These are phyloP conservation scores for Rotaria socialis DNA, from an alignment of 2,888 invertebrate genomes.

Conservation along the genomic window DNA sequence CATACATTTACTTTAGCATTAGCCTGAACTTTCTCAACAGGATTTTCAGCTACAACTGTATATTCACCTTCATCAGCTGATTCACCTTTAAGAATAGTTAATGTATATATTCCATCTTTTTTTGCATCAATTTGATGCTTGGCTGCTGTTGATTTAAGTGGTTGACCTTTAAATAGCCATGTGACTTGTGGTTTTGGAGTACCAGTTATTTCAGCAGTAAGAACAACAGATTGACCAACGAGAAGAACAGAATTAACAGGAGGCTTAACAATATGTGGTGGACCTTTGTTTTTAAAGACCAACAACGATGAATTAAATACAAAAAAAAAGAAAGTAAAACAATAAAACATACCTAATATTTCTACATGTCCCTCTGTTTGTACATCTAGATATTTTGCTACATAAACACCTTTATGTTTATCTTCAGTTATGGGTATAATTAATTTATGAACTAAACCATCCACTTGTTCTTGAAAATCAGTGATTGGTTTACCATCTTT, in stretches of 20 bases:
- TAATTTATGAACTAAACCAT: constrained; percentile 42
- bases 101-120: constrained; percentile 28
- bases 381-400: constrained; percentile 35
- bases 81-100: constrained; percentile 39
- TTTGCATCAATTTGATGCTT: constrained; percentile 19
- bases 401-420: constrained; percentile 38
- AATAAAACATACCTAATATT: background rate
- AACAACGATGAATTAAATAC: background rate
- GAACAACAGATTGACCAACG: constrained; percentile 26
- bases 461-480: constrained; percentile 27
- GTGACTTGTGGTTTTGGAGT: constrained; percentile 35
- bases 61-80: constrained; percentile 39
- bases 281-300: background rate
- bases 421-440: constrained; percentile 34
- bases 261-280: constrained; percentile 18
- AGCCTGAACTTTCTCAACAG: constrained; percentile 41
- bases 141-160: constrained; percentile 27
- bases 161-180: constrained; percentile 43
- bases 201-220: constrained; percentile 38
- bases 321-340: no score
- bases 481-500: constrained; percentile 46
- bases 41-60: constrained; percentile 36
- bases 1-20: constrained; percentile 38
- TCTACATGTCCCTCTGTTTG: constrained; percentile 27
- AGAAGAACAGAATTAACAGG: background rate